phyloP scores from a whole-genome alignment of 2,888 invertebrate genomes.

The Malacosoma neustria region DNA sequence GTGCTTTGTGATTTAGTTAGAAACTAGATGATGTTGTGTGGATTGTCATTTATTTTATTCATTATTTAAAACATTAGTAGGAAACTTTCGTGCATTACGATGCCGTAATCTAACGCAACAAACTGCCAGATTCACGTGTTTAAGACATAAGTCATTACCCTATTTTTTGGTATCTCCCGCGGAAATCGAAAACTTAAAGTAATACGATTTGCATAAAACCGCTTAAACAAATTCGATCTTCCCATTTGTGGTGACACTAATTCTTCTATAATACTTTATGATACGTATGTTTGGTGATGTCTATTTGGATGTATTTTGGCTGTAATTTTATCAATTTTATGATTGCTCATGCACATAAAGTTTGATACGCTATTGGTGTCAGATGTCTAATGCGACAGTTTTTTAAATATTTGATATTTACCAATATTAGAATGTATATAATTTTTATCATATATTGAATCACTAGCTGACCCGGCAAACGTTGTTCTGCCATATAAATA shows the following conservation, averaged over 20 bases:
- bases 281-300: constrained; percentile 33
- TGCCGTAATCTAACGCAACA: too few relatives aligned
- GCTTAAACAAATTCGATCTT: constrained; percentile 36
- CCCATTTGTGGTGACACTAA: constrained; percentile 53
- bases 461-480: too few relatives aligned
- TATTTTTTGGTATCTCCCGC: not conserved
- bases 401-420: constrained; percentile 20
- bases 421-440: constrained; percentile 5
- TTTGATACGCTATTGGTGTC: constrained; percentile 33
- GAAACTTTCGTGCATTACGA: too few relatives aligned
- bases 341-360: constrained; percentile 43
- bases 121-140: not conserved
- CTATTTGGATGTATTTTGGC: constrained; percentile 31
- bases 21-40: too few relatives aligned
- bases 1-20: too few relatives aligned
- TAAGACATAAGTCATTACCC: not conserved
- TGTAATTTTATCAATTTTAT: constrained; percentile 55
- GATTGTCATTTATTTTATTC: too few relatives aligned
- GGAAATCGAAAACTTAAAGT: not conserved
- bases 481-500: too few relatives aligned
- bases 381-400: constrained; percentile 34
- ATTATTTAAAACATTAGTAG: too few relatives aligned
- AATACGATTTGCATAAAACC: constrained; percentile 57
- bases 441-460: too few relatives aligned
- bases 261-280: constrained; percentile 53